These are phyloP conservation scores for Sarcoramphus papa DNA, from an alignment of 2,797 vertebrate species.

Conservation along the genomic window DNA sequence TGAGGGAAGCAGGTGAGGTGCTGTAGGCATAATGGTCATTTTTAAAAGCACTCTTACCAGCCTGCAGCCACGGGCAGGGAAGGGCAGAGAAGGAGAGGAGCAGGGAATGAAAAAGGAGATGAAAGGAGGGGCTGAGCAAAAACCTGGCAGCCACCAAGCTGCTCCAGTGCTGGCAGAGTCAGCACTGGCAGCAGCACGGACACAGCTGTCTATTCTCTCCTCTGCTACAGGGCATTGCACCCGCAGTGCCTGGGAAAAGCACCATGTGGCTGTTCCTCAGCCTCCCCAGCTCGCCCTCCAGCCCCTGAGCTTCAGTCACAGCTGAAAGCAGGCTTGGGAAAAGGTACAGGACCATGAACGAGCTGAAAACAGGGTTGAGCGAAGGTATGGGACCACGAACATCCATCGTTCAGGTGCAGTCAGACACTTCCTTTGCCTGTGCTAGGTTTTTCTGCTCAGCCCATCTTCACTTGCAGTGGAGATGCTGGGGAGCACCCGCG, in stretches of 20 bases:
- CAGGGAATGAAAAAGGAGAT: background rate
- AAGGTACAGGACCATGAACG: background rate
- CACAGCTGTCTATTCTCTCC: background rate
- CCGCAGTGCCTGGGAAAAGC: background rate
- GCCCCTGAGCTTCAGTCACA: background rate
- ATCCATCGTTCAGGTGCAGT: background rate
- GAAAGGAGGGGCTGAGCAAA: background rate
- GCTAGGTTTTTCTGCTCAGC: background rate
- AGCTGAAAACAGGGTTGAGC: background rate
- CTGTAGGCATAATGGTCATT: background rate
- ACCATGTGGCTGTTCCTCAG: accelerated
- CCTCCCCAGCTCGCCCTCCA: background rate
- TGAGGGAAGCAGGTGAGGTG: background rate
- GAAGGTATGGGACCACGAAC: background rate
- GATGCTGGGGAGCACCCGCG: background rate
- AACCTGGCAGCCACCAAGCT: background rate
- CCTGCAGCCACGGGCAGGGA: background rate
- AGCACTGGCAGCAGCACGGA: background rate
- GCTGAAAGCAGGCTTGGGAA: background rate
- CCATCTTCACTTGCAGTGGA: background rate
- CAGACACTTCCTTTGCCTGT: background rate
- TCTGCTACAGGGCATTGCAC: background rate
- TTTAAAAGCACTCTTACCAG: background rate
- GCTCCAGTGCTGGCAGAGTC: background rate
- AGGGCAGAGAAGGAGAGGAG: background rate